These are phyloP conservation scores for Cactoblastis cactorum DNA, from an alignment of 2,888 invertebrate species.

Conservation along the genomic window DNA sequence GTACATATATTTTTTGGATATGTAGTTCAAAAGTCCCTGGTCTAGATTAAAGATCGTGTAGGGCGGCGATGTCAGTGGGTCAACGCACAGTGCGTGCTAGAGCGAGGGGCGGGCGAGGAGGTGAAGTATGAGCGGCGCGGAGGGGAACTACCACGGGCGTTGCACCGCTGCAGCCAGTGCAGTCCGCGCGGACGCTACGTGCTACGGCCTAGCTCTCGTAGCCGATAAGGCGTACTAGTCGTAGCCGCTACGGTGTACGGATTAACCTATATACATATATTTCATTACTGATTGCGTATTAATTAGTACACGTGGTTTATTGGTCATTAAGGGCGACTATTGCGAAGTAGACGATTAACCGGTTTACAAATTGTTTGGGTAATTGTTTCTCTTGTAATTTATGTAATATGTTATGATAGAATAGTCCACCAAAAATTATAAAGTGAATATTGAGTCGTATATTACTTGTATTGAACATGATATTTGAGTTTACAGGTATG, in stretches of 20 bases:
- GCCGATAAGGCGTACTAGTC: conserved; percentile 29
- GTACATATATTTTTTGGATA: conserved; percentile 31
- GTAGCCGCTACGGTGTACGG: conserved; percentile 46
- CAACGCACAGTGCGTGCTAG: conserved; percentile 74
- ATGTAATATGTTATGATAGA: too few relatives aligned
- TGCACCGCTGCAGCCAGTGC: conserved; percentile 72
- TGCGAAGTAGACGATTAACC: neutral
- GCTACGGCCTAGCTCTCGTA: conserved; percentile 36
- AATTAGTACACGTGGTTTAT: conserved; percentile 1
- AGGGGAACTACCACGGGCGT: conserved; percentile 50
- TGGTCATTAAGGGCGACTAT: neutral
- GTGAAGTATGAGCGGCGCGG: conserved; percentile 23
- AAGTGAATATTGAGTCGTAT: too few relatives aligned
- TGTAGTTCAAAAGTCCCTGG: conserved; percentile 46
- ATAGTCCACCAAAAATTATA: too few relatives aligned
- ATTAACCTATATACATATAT: neutral
- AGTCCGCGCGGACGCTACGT: conserved; percentile 47
- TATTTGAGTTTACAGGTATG: too few relatives aligned
- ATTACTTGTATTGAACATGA: too few relatives aligned
- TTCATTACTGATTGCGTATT: conserved; percentile 5
- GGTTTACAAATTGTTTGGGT: neutral
- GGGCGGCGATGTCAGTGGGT: conserved; percentile 73
- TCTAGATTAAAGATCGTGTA: conserved; percentile 75
- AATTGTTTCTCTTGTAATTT: neutral
- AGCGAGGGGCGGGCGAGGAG: conserved; percentile 30